A percentile compares a stretch with the other conserved stretches of the same genome.
Evolutionary conservation across 1,140 invertebrate genomes (phyloP).

Genomic region (Drosophila orena): DNA sequence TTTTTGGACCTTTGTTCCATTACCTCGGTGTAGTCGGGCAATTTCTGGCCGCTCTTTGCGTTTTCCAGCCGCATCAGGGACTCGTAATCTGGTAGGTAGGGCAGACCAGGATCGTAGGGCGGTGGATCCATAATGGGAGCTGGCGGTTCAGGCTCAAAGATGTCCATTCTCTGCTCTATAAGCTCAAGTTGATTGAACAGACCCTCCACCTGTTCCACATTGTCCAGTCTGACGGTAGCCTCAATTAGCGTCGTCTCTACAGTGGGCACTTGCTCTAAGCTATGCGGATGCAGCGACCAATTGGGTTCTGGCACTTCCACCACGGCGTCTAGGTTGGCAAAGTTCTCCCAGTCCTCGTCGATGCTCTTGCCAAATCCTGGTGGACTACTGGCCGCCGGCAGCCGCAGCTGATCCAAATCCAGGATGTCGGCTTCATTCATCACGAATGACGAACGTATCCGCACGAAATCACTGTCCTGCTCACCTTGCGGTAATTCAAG

Average conservation of each 20-base stretch:
- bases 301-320: slow-evolving; percentile 31
- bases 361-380: slow-evolving; percentile 78
- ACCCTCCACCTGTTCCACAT: slow-evolving; percentile 31
- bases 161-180: slow-evolving; percentile 28
- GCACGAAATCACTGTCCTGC: slow-evolving; percentile 58
- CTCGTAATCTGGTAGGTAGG: slow-evolving; percentile 63
- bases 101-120: slow-evolving; percentile 50
- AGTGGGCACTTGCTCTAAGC: slow-evolving; percentile 35
- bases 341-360: slow-evolving; percentile 81
- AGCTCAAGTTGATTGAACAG: slow-evolving; percentile 56
- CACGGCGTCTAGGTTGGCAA: slow-evolving; percentile 64
- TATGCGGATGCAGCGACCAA: slow-evolving; percentile 49
- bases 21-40: slow-evolving; percentile 66
- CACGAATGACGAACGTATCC: slow-evolving; percentile 65
- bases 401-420: slow-evolving; percentile 45
- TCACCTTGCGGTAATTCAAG: slow-evolving; percentile 46
- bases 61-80: slow-evolving; percentile 62
- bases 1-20: slow-evolving; percentile 30
- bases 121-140: slow-evolving; percentile 31
- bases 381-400: slow-evolving; percentile 49
- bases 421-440: slow-evolving; percentile 74
- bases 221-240: slow-evolving; percentile 24
- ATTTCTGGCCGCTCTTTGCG: slow-evolving; percentile 15
- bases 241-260: slow-evolving; percentile 32
- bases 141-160: slow-evolving; percentile 3